Evolutionary conservation across 2,113 vertebrate species (phyloP), one percentile per base, ranked within the genome.

Genomic region (Thermophis baileyi): DNA sequence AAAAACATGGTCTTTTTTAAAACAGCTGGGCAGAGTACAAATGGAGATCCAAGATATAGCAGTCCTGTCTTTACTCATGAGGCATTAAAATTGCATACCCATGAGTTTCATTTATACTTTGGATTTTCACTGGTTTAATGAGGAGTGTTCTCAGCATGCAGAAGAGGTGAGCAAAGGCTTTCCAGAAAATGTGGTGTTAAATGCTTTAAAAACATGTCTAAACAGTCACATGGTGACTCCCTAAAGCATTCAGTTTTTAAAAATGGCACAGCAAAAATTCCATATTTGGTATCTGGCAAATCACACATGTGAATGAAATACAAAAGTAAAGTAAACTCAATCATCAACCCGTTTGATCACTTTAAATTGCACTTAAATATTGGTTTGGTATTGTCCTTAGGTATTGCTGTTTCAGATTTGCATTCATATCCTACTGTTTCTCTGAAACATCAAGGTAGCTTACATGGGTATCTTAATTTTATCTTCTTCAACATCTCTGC

Each of bases 51-150:
- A 53, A n/a, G 51, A 20, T 40, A 22, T 3, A 53, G n/a, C 69
- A 40, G 46, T 6, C 27, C 35, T 10, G 53, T 51, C 40, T 85
- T 92, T 89, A 18, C 50, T n/a, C 24, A 27, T 1, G 47, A 90
- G 85, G 35, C 0, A 2, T 49, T 51, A 57, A 85, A 24, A 24
- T 8, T 63, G 8, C 4, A 55, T 27, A 85, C 1, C 44, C 0
- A 35, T 57, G 2, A 0, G 0, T 12, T 91, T 49, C 81, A 47
- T 0, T 0, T 27, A 51, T 5, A 0, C 0, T 90, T 30, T 91
- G 51, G 27, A 22, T 12, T 86, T 46, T 20, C 85, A 91, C 85
- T 87, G 50, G 63, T 1, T 24, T 74, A 74, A 35, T 74, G 3
- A 90, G 27, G 50, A 91, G 24, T 40, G 6, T 93, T 74, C 27